Base-by-base conservation (phyloP, 2,888 invertebrate species). In the Dryobota labecula region DNA sequence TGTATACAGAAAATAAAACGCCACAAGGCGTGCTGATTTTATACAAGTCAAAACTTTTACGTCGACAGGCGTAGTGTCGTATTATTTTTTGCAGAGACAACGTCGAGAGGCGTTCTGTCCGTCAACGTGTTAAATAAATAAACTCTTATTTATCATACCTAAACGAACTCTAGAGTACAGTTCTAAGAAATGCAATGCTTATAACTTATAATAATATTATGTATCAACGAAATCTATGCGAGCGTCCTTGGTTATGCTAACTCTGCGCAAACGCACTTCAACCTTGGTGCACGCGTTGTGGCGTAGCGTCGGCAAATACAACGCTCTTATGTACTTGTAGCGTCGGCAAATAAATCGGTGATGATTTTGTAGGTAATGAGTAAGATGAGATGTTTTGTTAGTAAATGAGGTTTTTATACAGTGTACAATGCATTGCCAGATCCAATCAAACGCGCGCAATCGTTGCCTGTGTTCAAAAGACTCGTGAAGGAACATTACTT, bases 191-290 rank as follows among this genome's bases (percentile, higher is more conserved):
- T 63, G 63, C 62, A 61, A 62, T 70, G 47, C 45, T 24, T 64
- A 41, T n/a, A 69, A 60, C 51, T 11, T 56, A n/a, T n/a, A 65
- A 73, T 71, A 70, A 71, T 71, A 66, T 73, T 82, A 80, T 78
- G 74, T 82, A 80, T 84, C 80, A 73, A 41, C 56, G 38, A 80
- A 75, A 78, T 84, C 80, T 77, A 78, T 77, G 66, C 49, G 53
- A 78, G 56, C 51, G 85, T 84, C 86, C 87, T 87, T 87, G 84
- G 38, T 13, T 80, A 33, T 66, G 66, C 84, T 75, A 83, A 86
- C 63, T 73, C 51, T 57, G 56, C 41, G 66, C 81, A 83, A 80
- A 83, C 84, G 79, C 79, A 81, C 80, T 49, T 62, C 70, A 74
- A 77, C 84, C 84, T 85, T 82, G 84, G 56, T 70, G 71, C 67